Percentiles rank a stretch among this genome's conserved stretches.
phyloP scores from a whole-genome alignment of 1,140 invertebrate genomes.

The Gryllus bimaculatus region DNA sequence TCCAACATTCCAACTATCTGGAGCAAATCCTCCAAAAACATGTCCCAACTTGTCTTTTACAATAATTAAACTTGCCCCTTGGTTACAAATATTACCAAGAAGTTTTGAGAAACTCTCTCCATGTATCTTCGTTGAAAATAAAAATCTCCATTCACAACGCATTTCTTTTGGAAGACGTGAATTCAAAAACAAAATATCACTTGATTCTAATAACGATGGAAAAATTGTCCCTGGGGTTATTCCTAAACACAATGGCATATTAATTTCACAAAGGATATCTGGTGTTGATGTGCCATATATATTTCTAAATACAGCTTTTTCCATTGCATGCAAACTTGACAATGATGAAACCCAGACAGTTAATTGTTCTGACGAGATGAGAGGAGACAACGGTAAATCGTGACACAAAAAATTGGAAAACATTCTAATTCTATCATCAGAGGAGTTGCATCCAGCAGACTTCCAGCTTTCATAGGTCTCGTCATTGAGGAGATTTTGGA shows the following conservation, averaged over 20 bases:
- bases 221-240: neutral
- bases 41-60: slow-evolving; percentile 70
- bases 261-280: neutral
- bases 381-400: neutral
- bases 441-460: neutral
- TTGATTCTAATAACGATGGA: slow-evolving; percentile 62
- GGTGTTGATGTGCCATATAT: neutral
- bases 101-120: slow-evolving; percentile 77
- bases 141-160: slow-evolving; percentile 66
- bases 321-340: neutral
- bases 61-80: slow-evolving; percentile 67
- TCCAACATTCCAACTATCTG: slow-evolving; percentile 58
- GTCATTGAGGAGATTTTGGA: neutral
- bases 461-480: neutral
- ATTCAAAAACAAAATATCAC: slow-evolving; percentile 68
- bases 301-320: neutral
- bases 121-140: slow-evolving; percentile 72
- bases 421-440: neutral
- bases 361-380: neutral
- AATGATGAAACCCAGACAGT: neutral
- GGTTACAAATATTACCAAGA: slow-evolving; percentile 56
- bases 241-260: neutral
- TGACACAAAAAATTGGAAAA: neutral
- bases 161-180: slow-evolving; percentile 59
- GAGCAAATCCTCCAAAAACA: slow-evolving; percentile 80